A percentile compares a stretch with the other conserved stretches of the same genome.
These are phyloP conservation scores for Hofmannophila pseudospretella DNA, from an alignment of 2,888 invertebrate species.

Conservation along the genomic window DNA sequence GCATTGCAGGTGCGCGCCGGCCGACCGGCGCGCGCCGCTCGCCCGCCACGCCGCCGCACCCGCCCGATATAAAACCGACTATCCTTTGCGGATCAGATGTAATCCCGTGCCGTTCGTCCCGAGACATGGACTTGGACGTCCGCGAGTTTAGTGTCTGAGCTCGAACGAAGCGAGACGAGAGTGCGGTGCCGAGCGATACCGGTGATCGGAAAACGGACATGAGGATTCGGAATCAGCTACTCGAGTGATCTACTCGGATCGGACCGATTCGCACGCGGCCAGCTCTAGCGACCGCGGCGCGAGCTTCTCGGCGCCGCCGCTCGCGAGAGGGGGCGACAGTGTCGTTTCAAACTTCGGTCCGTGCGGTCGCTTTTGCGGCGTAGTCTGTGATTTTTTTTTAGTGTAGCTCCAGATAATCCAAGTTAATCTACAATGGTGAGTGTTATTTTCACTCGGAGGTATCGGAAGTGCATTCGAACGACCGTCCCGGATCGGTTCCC, in stretches of 20 bases:
- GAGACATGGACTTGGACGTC: slow-evolving; percentile 73
- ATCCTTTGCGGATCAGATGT: slow-evolving; percentile 80
- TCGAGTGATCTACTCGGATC: slow-evolving; percentile 64
- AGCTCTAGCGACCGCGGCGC: slow-evolving; percentile 62
- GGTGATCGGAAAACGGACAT: slow-evolving; percentile 57
- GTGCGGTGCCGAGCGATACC: slow-evolving; percentile 39
- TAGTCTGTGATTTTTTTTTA: slow-evolving; percentile 78
- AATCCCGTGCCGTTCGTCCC: slow-evolving; percentile 75
- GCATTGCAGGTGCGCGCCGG: slow-evolving; percentile 91
- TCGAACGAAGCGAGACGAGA: slow-evolving; percentile 32
- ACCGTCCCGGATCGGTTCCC: slow-evolving; percentile 36
- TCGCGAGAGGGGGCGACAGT: slow-evolving; percentile 79
- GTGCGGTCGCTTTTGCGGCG: slow-evolving; percentile 77
- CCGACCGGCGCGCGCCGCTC: slow-evolving; percentile 86
- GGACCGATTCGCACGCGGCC: slow-evolving; percentile 62
- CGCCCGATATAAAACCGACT: slow-evolving; percentile 82
- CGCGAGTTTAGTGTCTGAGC: slow-evolving; percentile 50
- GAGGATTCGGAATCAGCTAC: slow-evolving; percentile 49
- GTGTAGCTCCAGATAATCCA: slow-evolving; percentile 79
- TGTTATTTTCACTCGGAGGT: slow-evolving; percentile 66
- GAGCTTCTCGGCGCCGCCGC: slow-evolving; percentile 69
- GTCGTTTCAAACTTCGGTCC: slow-evolving; percentile 76
- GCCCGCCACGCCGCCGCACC: slow-evolving; percentile 86
- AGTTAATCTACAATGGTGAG: slow-evolving; percentile 79
- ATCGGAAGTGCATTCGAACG: slow-evolving; percentile 55